phyloP scores from a whole-genome alignment of 2,797 vertebrate species.

The Sebastes variabilis region DNA sequence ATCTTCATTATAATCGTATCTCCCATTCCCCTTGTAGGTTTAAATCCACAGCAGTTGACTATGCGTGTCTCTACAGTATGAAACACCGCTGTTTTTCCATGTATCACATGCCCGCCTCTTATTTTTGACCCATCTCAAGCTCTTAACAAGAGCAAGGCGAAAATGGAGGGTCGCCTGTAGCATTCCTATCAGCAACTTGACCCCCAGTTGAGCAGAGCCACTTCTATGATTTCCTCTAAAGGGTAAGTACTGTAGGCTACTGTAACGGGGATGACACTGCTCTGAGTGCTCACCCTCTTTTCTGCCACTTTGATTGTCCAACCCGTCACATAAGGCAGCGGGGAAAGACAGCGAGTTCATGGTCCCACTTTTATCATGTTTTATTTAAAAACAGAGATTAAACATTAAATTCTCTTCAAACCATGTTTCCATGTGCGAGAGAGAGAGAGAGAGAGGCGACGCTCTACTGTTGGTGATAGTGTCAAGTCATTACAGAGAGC shows the following conservation, averaged over 20 bases:
- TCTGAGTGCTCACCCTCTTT: conserved; percentile 57
- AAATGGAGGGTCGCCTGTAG: conserved; percentile 51
- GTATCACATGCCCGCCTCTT: conserved; percentile 28
- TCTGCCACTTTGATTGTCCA: conserved; percentile 34
- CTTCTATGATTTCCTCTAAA: conserved; percentile 60
- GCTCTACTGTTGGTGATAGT: conserved; percentile 32
- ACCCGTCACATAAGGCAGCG: conserved; percentile 35
- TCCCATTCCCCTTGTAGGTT: background rate
- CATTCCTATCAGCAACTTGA: conserved; percentile 58
- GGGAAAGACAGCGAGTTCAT: conserved; percentile 54
- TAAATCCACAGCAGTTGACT: background rate
- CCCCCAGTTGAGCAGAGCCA: conserved; percentile 51
- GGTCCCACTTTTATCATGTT: conserved; percentile 56
- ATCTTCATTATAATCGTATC: background rate
- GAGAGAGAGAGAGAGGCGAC: background rate
- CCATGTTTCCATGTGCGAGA: background rate
- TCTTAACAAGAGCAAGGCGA: conserved; percentile 54
- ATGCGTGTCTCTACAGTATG: background rate
- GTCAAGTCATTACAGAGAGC: conserved; percentile 34
- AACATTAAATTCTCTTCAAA: conserved; percentile 68
- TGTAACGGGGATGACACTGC: conserved; percentile 49
- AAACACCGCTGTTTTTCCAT: conserved; percentile 41
- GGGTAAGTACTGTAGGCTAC: conserved; percentile 55
- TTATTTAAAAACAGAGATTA: conserved; percentile 73
- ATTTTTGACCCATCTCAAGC: conserved; percentile 43